Base-by-base conservation (phyloP, 2,888 invertebrate genomes). In the Drosophila cognata region DNA sequence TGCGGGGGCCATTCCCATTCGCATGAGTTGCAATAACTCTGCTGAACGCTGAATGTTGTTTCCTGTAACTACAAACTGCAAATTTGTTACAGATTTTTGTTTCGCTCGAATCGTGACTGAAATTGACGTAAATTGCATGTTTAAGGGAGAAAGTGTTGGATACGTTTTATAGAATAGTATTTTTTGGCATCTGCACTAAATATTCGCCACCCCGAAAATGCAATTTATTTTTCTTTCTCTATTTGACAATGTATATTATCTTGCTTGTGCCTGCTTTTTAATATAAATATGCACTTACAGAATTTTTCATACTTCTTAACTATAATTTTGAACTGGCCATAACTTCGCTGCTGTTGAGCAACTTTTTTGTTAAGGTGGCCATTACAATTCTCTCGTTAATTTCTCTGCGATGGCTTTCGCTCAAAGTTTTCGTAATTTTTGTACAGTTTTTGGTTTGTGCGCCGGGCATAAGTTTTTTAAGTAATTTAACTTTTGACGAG, bases 401-500 rank as follows among this genome's bases (percentile, higher is more conserved):
- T 82, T 79, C 62, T 56, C 4, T 25, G 31, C 25, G 11, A 6
- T 36, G 36, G 25, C 60, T 66, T 77, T 74, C 72, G 81, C 81
- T 51, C 11, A 59, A 71, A 71, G 51, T 80, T 85, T 82, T 71
- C 52, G 38, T 67, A 52, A 62, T 63, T 68, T 57, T 35, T 38
- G 28, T 50, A 74, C 31, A 52, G 62, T 56, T 77, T 69, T 72
- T 67, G 63, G 61, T 53, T 50, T 55, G 51, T 56, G 33, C 53
- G 50, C 58, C 63, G 48, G 41, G 69, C 71, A 73, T 71, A 88
- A 86, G 82, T 74, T 84, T 79, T 41, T 79, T 41, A 84, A 84
- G 89, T 77, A 84, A 87, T 89, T 87, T 81, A 84, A 84, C 87
- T 84, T 84, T 71, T 79, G 73, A 73, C 64, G 71, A 88, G 76